These are phyloP conservation scores for Shinisaurus crocodilurus DNA, from an alignment of 2,113 vertebrate species.

Conservation along the genomic window DNA sequence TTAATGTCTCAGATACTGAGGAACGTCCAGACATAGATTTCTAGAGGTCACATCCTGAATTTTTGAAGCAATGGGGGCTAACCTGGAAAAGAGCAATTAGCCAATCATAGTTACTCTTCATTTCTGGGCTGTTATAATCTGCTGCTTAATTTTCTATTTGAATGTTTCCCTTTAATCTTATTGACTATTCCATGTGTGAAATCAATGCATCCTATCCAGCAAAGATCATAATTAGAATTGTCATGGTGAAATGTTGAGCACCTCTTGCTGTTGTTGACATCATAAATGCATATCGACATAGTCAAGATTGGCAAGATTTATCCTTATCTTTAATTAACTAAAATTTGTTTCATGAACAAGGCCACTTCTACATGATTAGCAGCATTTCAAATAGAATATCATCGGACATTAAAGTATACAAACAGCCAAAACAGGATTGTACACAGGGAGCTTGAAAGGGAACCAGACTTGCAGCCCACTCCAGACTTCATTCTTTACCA, in stretches of 20 bases:
- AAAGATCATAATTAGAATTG: slow-evolving; percentile 14
- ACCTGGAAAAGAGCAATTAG: not conserved
- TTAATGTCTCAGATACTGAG: not conserved
- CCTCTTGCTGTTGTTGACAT: slow-evolving; percentile 1
- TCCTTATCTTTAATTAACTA: slow-evolving; percentile 4
- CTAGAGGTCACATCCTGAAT: not conserved
- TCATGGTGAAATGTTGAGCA: not conserved
- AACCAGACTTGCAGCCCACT: not conserved
- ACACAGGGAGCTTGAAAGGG: not conserved
- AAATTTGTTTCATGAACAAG: not conserved
- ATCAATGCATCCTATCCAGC: not conserved
- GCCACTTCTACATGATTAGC: not conserved
- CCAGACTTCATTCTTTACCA: not conserved
- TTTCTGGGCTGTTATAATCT: not conserved
- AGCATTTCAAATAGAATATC: not conserved
- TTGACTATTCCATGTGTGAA: not conserved
- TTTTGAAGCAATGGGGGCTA: not conserved
- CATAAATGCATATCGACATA: not conserved
- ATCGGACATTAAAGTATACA: not conserved
- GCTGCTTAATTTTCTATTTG: not conserved
- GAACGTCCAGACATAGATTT: not conserved
- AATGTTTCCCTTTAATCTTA: not conserved
- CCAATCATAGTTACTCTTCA: not conserved
- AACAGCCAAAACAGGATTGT: not conserved
- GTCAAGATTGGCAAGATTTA: not conserved